Conservation (phyloP, 2,797 vertebrate species). For the Erethizon dorsatum region DNA sequence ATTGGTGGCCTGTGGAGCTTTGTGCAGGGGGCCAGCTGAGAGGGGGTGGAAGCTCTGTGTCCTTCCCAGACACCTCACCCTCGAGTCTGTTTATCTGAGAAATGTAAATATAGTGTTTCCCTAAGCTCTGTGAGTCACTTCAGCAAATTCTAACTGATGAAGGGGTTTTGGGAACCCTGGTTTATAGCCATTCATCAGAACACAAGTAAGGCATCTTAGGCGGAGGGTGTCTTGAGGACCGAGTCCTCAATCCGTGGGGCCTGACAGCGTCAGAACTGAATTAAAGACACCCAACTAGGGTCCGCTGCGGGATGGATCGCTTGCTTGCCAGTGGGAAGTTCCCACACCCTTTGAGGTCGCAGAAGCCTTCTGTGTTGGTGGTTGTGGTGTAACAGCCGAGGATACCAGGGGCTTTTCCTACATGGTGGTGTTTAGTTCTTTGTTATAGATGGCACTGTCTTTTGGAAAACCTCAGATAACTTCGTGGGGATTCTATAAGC, state of each 20-base stretch:
- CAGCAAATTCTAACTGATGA: background rate
- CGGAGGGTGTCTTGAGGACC: background rate
- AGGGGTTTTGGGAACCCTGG: background rate
- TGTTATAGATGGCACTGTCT: background rate
- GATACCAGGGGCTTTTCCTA: background rate
- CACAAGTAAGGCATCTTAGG: background rate
- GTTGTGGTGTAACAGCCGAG: background rate
- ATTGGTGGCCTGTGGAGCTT: too few species aligned
- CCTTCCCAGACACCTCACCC: background rate
- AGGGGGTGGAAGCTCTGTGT: background rate
- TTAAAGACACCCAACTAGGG: background rate
- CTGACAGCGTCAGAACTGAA: background rate
- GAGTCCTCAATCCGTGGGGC: background rate
- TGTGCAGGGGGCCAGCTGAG: too few species aligned
- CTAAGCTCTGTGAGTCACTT: background rate
- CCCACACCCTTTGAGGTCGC: too few species aligned
- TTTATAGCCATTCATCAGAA: background rate
- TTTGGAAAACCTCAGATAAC: background rate
- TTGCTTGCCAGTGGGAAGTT: background rate
- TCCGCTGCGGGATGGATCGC: background rate
- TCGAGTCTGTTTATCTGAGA: background rate
- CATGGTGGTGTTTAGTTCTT: background rate
- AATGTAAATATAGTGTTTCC: background rate
- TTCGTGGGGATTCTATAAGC: background rate
- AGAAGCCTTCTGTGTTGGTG: background rate